Conservation (phyloP, 2,797 vertebrate species). For the Distichodus sexfasciatus region DNA sequence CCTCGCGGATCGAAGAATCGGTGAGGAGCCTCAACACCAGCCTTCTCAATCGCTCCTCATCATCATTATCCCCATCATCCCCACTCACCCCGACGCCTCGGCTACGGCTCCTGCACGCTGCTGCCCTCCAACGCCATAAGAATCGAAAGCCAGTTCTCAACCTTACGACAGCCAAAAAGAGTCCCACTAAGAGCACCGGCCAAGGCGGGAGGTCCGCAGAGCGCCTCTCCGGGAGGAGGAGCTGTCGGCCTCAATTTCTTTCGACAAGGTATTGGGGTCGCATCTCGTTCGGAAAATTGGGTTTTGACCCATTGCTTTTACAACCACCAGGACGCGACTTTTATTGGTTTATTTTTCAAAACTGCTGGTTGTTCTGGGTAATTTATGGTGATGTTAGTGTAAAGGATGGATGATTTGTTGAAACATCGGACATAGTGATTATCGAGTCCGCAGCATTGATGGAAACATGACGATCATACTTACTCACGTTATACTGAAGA, state of each 20-base stretch:
- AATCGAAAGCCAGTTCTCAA: slow-evolving; percentile 78
- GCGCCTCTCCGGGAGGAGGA: slow-evolving; percentile 52
- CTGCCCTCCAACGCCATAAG: slow-evolving; percentile 72
- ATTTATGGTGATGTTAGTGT: too few species aligned
- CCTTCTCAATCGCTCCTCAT: neutral
- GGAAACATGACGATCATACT: too few species aligned
- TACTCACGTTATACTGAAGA: too few species aligned
- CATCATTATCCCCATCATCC: slow-evolving; percentile 19
- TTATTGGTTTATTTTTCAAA: too few species aligned
- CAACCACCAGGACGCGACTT: too few species aligned
- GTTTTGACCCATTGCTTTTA: too few species aligned
- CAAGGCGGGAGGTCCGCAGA: slow-evolving; percentile 70
- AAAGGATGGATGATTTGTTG: too few species aligned
- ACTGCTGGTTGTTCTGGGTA: too few species aligned
- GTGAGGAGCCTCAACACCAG: slow-evolving; percentile 40
- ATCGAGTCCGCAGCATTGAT: too few species aligned
- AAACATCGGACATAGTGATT: too few species aligned
- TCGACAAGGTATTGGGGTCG: slow-evolving; percentile 48
- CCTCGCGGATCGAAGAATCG: slow-evolving; percentile 8
- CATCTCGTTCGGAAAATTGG: too few species aligned
- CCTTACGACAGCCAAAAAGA: slow-evolving; percentile 86
- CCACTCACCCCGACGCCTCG: slow-evolving; percentile 14
- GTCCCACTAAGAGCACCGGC: slow-evolving; percentile 84
- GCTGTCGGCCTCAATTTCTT: slow-evolving; percentile 63
- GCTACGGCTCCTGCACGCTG: slow-evolving; percentile 70